Evolutionary conservation across 92 coral and sea anemone species (phyloP).

Genomic region (Anthopleura xanthogrammica): DNA sequence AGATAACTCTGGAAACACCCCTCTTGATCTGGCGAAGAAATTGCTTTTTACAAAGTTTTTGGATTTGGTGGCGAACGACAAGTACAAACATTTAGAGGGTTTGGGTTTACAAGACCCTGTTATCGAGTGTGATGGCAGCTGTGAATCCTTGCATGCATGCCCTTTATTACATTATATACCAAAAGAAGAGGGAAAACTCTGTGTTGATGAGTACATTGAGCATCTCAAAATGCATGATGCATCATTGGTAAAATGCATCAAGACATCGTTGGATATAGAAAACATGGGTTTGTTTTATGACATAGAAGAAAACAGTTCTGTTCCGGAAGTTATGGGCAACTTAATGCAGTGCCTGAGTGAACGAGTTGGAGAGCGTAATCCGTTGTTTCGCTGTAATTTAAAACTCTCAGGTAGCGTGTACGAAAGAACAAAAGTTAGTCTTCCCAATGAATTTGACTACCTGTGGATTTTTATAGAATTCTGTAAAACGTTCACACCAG

Average conservation of each 20-base stretch:
- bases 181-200: conserved; percentile 28
- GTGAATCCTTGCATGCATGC: conserved; percentile 29
- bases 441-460: conserved; percentile 38
- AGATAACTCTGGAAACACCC: conserved; percentile 34
- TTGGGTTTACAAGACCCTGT: conserved; percentile 28
- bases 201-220: conserved; percentile 20
- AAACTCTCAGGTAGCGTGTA: conserved; percentile 32
- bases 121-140: conserved; percentile 22
- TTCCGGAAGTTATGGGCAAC: conserved; percentile 15
- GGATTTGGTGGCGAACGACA: conserved; percentile 43
- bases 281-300: conserved; percentile 37
- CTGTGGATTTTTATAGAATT: conserved; percentile 34
- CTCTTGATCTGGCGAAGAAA: conserved; percentile 35
- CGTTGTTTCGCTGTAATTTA: conserved; percentile 27
- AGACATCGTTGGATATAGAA: conserved; percentile 25
- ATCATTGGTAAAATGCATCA: conserved; percentile 30
- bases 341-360: conserved; percentile 25
- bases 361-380: conserved; percentile 34
- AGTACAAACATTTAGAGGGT: conserved; percentile 24
- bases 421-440: conserved; percentile 32
- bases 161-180: conserved; percentile 22
- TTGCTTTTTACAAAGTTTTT: conserved; percentile 18
- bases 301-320: conserved; percentile 32
- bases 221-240: conserved; percentile 26
- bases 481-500: conserved; percentile 29